Evolutionary conservation across 2,888 invertebrate species (phyloP), one percentile per base, ranked within the genome.

Genomic region (Ectemnius lituratus): DNA sequence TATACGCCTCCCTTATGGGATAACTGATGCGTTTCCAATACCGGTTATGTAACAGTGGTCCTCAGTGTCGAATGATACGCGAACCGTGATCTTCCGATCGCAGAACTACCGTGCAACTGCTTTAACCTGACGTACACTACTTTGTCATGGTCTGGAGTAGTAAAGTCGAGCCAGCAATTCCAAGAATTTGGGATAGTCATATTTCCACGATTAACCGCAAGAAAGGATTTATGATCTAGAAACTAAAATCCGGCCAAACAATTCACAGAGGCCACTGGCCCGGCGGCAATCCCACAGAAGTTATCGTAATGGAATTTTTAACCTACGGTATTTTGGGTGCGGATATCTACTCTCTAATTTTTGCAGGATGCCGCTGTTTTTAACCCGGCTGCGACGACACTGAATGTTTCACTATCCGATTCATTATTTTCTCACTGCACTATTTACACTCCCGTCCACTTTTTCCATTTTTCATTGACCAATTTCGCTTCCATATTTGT

Each of bases 21-120:
- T 76, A 75, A 81, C 82, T 84, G 84, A 86, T 87, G 86, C 83
- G 78, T 87, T 87, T 87, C 84, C 85, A 85, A 87, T 87, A 87
- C 73, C 77, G 78, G 59, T 76, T 80, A 76, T 78, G 76, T 77
- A 76, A 80, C 79, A 76, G 74, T 69, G 72, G 67, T 74, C 66
- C 76, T 67, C 68, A 58, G 58, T 62, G 52, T 47, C 60, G 27
- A 14, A 16, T 58, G 16, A 49, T 62, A 20, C 49, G 62, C 47
- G 57, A 4, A 8, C 27, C 20, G 58, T 23, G 27, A n/a, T 58
- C 58, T 58, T 58, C 52, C 16, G 18, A 52, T 52, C 16, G 18
- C n/a, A 4, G 18, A 13, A 14, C 52, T n/a, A 16, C 52, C 52
- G 13, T 16, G 18, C 14, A 6, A 18, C 16, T 18, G 16, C 52